phyloP scores from a whole-genome alignment of 1,140 invertebrate species.

The Zaprionus tsacasi region DNA sequence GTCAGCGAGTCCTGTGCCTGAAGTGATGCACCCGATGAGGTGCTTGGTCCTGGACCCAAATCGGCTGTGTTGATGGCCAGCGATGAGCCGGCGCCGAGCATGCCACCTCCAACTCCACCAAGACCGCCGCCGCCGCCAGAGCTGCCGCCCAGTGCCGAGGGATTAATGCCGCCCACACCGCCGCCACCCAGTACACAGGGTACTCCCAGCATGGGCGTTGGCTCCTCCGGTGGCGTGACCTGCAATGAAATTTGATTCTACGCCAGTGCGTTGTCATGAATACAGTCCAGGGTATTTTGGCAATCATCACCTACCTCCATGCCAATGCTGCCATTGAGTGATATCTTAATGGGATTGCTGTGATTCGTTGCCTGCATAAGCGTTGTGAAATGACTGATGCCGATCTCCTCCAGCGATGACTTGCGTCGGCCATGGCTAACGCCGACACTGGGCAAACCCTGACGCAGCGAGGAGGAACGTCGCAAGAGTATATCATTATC shows the following conservation, averaged over 20 bases:
- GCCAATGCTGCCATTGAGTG: slow-evolving; percentile 93
- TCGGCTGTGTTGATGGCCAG: slow-evolving; percentile 77
- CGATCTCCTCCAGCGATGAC: slow-evolving; percentile 93
- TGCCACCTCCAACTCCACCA: slow-evolving; percentile 39
- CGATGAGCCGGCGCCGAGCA: slow-evolving; percentile 59
- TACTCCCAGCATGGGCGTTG: slow-evolving; percentile 85
- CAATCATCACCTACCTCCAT: slow-evolving; percentile 88
- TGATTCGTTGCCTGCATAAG: slow-evolving; percentile 87
- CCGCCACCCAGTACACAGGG: slow-evolving; percentile 84
- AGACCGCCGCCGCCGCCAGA: slow-evolving; percentile 43
- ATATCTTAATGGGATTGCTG: slow-evolving; percentile 91
- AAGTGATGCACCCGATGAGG: slow-evolving; percentile 64
- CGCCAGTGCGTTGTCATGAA: background rate
- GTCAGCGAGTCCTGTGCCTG: slow-evolving; percentile 74
- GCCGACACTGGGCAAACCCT: slow-evolving; percentile 87
- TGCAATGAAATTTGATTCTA: slow-evolving; percentile 78
- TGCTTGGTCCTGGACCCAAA: slow-evolving; percentile 63
- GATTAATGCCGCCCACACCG: slow-evolving; percentile 83
- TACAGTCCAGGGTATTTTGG: background rate
- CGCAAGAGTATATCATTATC: slow-evolving; percentile 93
- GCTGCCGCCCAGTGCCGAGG: slow-evolving; percentile 74
- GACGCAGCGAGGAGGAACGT: slow-evolving; percentile 92
- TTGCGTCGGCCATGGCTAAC: slow-evolving; percentile 87
- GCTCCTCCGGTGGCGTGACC: slow-evolving; percentile 89
- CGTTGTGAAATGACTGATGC: slow-evolving; percentile 89